Conservation (phyloP, 2,113 vertebrate genomes). For the Thunnus maccoyii region DNA sequence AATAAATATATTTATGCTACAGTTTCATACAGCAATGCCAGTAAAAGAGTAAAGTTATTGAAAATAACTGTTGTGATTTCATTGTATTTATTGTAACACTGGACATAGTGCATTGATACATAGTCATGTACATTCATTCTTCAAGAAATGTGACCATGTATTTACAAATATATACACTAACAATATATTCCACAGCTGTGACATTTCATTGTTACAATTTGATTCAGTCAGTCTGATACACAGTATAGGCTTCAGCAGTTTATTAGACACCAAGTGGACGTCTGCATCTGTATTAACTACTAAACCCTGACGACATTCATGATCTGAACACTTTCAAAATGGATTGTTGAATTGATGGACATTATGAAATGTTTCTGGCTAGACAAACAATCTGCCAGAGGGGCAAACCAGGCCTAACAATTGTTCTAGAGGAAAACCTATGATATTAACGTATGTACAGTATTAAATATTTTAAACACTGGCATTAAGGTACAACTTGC, state of each 20-base stretch:
- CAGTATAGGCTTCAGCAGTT: neutral
- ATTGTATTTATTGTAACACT: constrained; percentile 21
- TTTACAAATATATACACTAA: constrained; percentile 52
- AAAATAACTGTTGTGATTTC: neutral
- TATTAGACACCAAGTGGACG: neutral
- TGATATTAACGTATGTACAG: neutral
- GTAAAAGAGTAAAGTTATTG: neutral
- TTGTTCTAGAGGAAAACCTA: too few relatives aligned
- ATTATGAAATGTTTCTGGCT: neutral
- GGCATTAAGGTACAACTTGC: neutral
- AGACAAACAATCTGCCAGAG: neutral
- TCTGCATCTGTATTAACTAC: neutral
- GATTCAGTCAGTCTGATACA: neutral
- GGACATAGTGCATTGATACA: constrained; percentile 15
- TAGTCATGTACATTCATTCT: constrained; percentile 22
- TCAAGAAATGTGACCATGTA: constrained; percentile 15
- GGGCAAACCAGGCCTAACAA: neutral
- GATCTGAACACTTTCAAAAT: neutral
- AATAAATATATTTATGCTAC: too few relatives aligned
- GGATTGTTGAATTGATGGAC: neutral
- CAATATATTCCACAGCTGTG: neutral
- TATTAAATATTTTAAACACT: neutral
- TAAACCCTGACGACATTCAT: neutral
- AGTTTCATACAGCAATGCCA: neutral
- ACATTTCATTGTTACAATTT: neutral